These are phyloP conservation scores for Tridacna gigas DNA, from an alignment of 2,888 invertebrate species.

Conservation along the genomic window DNA sequence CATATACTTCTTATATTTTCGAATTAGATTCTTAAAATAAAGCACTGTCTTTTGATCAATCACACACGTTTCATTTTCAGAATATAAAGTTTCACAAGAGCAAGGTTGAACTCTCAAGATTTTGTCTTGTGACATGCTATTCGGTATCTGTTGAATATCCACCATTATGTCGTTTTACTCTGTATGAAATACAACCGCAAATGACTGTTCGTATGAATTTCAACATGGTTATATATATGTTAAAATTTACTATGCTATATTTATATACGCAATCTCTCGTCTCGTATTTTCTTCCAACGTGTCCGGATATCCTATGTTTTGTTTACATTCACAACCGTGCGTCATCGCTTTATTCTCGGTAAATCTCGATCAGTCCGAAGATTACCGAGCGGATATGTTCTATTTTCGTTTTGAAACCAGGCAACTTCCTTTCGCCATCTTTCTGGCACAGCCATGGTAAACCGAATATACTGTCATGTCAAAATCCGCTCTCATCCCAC, in stretches of 20 bases:
- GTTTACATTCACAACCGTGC: constrained; percentile 59
- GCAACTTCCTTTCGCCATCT: constrained; percentile 63
- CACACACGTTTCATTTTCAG: constrained; percentile 19
- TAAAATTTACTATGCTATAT: constrained; percentile 30
- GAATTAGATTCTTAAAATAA: constrained; percentile 72
- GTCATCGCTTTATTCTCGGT: constrained; percentile 35
- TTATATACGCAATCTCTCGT: constrained; percentile 32
- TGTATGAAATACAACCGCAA: neutral
- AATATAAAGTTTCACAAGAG: neutral
- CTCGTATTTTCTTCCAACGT: constrained; percentile 69
- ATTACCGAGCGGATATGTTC: neutral
- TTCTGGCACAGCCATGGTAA: constrained; percentile 67
- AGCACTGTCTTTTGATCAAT: constrained; percentile 60
- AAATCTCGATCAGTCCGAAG: neutral
- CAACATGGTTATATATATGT: constrained; percentile 25
- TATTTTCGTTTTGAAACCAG: constrained; percentile 66
- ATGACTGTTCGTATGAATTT: neutral
- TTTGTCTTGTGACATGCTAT: constrained; percentile 31
- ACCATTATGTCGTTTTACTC: constrained; percentile 1
- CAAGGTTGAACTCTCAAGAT: constrained; percentile 39
- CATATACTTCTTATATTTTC: constrained; percentile 76
- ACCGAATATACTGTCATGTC: neutral
- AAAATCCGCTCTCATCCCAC: neutral
- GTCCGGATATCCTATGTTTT: constrained; percentile 59
- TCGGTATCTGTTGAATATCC: constrained; percentile 31